Evolutionary conservation across 2,888 invertebrate genomes (phyloP).

Genomic region (Acrobasis repandana): DNA sequence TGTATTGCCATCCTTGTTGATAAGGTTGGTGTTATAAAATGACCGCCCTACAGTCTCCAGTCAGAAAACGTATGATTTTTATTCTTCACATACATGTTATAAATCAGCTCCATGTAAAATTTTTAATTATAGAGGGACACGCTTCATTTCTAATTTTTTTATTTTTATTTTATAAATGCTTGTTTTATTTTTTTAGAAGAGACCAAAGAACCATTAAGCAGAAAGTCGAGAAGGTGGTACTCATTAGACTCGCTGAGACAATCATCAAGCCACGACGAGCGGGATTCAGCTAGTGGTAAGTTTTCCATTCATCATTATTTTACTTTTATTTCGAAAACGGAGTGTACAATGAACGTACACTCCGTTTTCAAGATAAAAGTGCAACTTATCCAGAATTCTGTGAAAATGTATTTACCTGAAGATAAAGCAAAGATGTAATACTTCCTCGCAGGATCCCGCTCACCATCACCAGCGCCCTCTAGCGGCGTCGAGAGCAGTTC

Average conservation of each 20-base stretch:
- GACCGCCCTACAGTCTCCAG: no score
- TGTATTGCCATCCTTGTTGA: no score
- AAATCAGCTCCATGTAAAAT: no score
- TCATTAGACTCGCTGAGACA: constrained; percentile 74
- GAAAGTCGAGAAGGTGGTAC: constrained; percentile 70
- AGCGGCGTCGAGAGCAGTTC: constrained; percentile 93
- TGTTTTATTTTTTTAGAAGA: constrained; percentile 48
- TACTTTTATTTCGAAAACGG: not conserved
- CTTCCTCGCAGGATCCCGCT: constrained; percentile 83
- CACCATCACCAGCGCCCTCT: constrained; percentile 94
- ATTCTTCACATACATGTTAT: no score
- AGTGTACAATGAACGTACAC: no score
- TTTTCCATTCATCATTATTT: constrained; percentile 1
- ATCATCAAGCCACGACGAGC: constrained; percentile 64
- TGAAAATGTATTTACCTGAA: not conserved
- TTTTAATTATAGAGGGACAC: no score
- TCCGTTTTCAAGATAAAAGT: not conserved
- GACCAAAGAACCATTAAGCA: constrained; percentile 63
- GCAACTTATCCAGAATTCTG: no score
- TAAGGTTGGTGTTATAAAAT: no score
- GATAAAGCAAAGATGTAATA: not conserved
- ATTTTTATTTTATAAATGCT: not conserved
- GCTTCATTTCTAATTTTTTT: no score
- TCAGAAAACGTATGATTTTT: no score
- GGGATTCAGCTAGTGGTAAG: constrained; percentile 76